Evolutionary conservation across 2,888 invertebrate genomes (phyloP), one percentile per base, ranked within the genome.

Genomic region (Drosophila siamana): DNA sequence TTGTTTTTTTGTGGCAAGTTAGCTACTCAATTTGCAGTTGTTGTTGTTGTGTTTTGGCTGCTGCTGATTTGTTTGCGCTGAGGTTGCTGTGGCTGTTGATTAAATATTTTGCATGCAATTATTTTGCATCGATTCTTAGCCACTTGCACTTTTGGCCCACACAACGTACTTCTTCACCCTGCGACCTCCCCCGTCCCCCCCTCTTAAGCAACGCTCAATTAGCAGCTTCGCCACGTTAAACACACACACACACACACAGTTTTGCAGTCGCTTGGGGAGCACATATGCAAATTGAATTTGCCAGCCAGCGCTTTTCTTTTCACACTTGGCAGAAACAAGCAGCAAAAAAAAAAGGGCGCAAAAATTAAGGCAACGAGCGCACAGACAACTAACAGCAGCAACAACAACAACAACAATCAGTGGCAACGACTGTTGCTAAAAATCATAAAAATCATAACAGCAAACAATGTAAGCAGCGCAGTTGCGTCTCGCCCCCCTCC

Each of bases 231-330:
- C 78, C 59, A 57, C 79, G 86, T 69, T 78, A 85, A 87, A 87
- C 78, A 76, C 40, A 43, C 11, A 41, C 56, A 65, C 52, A 59
- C 62, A 54, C 55, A 24, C 24, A 56, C 28, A 44, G 28, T n/a
- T n/a, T n/a, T n/a, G n/a, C n/a, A n/a, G 15, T 26, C 16, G 50
- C 57, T 48, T 36, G 46, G 64, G 64, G 69, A 71, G 48, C 82
- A 78, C 86, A 88, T 85, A 85, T 85, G 84, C 86, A 85, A 85
- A 85, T 85, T 88, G 71, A 78, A 85, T 87, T 79, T 83, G 69
- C 74, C 65, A 74, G 76, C 61, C 71, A 83, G 56, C 71, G 85
- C 78, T 86, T 86, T 86, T 83, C 78, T 74, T 81, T 74, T 78
- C 79, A 72, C 81, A 74, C 78, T 74, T 70, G 60, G 56, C 68